phyloP scores from a whole-genome alignment of 2,888 invertebrate species.

The Cheilosia vulpina region DNA sequence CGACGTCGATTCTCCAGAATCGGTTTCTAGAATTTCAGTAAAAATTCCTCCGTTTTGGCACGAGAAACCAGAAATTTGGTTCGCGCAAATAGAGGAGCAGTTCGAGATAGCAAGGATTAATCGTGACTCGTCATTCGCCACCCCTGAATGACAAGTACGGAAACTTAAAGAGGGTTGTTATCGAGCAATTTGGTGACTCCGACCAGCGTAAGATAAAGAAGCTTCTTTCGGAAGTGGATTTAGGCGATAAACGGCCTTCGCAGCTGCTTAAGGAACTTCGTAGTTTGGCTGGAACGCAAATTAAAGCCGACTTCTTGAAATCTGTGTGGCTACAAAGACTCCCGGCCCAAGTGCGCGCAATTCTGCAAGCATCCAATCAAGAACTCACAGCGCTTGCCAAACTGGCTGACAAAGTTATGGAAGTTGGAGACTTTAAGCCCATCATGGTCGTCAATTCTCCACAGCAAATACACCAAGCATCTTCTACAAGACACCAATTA shows the following conservation, averaged over 20 bases:
- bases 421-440: slow-evolving; percentile 23
- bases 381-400: slow-evolving; percentile 26
- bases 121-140: slow-evolving; percentile 65
- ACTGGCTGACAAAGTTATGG: slow-evolving; percentile 40
- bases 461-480: neutral
- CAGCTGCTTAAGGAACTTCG: slow-evolving; percentile 69
- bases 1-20: no score
- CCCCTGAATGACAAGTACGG: slow-evolving; percentile 66
- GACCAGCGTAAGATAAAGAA: slow-evolving; percentile 68
- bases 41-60: slow-evolving; percentile 73
- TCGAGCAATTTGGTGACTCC: slow-evolving; percentile 68
- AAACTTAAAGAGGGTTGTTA: slow-evolving; percentile 61
- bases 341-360: slow-evolving; percentile 33
- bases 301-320: slow-evolving; percentile 49
- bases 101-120: slow-evolving; percentile 75
- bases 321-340: slow-evolving; percentile 42
- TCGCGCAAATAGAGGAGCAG: slow-evolving; percentile 77
- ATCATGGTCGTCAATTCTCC: slow-evolving; percentile 3
- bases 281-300: slow-evolving; percentile 40
- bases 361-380: slow-evolving; percentile 47
- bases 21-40: no score
- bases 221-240: slow-evolving; percentile 58
- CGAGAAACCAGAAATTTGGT: slow-evolving; percentile 77
- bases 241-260: slow-evolving; percentile 68
- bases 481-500: neutral